Evolutionary conservation across 2,888 invertebrate genomes (phyloP), one percentile per base, ranked within the genome.

Genomic region (Gari tellinella): DNA sequence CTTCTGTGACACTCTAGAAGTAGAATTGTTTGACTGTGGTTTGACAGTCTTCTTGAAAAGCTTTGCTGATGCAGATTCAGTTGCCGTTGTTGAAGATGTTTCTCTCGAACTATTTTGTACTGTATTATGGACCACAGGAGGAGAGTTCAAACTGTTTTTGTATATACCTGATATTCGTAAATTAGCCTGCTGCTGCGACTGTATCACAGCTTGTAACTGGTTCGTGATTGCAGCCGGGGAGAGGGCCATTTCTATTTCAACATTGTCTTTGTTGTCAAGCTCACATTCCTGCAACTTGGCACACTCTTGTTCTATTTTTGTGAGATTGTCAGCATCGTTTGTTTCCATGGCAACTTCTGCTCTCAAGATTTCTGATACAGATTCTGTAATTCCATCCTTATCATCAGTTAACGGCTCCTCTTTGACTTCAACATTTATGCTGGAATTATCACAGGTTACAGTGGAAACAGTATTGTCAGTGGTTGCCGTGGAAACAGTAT

Each of bases 231-330:
- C 64, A 12, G 43, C 58, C 7, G 70, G 60, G 14, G 64, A 61
- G 2, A 70, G 55, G 19, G 64, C 37, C 0, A 31, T 40, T 25
- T 63, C 70, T 38, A 17, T 52, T 25, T 53, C 66, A 8, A 60
- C 61, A 14, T 61, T 43, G 14, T 15, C 69, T 48, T 43, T 60
- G 4, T 26, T 52, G 37, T 72, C 61, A 31, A 31, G 10, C 37
- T 58, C 66, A 40, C 52, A 60, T n/a, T 58, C 75, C 77, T 93
- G 93, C 68, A 93, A 92, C 49, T 90, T 90, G 14, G 90, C 92
- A 86, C 93, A 93, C 73, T 93, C 93, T 69, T 91, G 92, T 69
- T 94, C 94, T 40, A 93, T 93, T 84, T 93, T 93, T 56, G 93
- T 58, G 19, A 82, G 61, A 41, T 66, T 69, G 15, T 81, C 82